Conservation (phyloP, 2,797 vertebrate genomes). For the Lacerta viridis region DNA sequence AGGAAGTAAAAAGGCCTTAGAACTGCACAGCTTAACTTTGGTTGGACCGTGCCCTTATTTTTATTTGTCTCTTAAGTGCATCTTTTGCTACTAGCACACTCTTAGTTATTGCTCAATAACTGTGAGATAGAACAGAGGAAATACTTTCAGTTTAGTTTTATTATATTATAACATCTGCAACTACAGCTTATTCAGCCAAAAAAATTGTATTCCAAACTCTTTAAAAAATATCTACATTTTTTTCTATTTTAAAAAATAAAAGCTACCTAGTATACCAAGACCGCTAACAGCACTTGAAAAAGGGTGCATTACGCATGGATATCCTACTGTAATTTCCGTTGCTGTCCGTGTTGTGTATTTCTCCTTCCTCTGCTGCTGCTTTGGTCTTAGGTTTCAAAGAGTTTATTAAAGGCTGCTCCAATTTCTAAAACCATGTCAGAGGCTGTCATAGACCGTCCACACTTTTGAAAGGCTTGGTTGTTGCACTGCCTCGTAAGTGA, state of each 20-base stretch:
- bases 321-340: conserved; percentile 60
- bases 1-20: background rate
- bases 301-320: conserved; percentile 60
- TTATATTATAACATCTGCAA: conserved; percentile 74
- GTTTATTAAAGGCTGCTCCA: conserved; percentile 90
- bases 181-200: conserved; percentile 69
- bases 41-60: background rate
- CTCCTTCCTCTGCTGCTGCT: conserved; percentile 52
- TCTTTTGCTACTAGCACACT: conserved; percentile 58
- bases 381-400: conserved; percentile 90
- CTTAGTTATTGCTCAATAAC: conserved; percentile 72
- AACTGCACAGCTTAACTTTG: background rate
- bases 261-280: conserved; percentile 71
- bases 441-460: conserved; percentile 92
- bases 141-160: conserved; percentile 72
- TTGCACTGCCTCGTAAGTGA: conserved; percentile 93
- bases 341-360: conserved; percentile 50
- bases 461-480: conserved; percentile 92
- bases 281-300: conserved; percentile 65
- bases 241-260: conserved; percentile 71
- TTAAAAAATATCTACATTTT: conserved; percentile 74
- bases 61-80: conserved; percentile 56
- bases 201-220: conserved; percentile 68
- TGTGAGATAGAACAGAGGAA: conserved; percentile 69
- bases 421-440: conserved; percentile 96